Percentiles rank a stretch among this genome's conserved stretches.
These are phyloP conservation scores for Drosophila neutralis DNA, from an alignment of 2,888 invertebrate genomes.

Conservation along the genomic window DNA sequence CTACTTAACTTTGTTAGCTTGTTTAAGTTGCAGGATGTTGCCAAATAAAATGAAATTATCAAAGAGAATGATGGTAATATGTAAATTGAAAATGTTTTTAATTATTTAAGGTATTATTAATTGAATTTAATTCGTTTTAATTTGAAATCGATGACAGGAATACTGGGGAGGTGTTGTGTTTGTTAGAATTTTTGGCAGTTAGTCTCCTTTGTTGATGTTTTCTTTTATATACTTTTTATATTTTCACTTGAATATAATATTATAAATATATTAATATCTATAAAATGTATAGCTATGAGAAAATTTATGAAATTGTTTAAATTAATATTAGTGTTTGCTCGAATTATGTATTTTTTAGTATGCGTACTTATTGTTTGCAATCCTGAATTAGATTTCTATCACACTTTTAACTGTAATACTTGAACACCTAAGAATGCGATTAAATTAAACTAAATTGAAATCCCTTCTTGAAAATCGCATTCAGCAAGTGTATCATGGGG, in stretches of 20 bases:
- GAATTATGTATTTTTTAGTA: background rate
- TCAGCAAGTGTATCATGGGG: constrained; percentile 32
- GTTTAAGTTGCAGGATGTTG: background rate
- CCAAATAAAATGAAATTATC: background rate
- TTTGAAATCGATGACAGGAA: background rate
- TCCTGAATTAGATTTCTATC: background rate
- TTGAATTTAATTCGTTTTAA: background rate
- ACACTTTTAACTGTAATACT: background rate
- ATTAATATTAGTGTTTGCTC: background rate
- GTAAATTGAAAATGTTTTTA: background rate
- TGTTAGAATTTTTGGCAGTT: no score
- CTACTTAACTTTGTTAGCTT: background rate
- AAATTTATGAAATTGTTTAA: no score
- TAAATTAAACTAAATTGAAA: background rate
- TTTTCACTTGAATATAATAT: background rate
- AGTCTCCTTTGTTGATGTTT: no score
- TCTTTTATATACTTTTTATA: background rate
- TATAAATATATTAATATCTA: background rate
- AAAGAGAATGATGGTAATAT: background rate
- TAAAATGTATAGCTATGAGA: background rate
- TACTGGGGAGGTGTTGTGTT: no score
- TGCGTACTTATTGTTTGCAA: background rate
- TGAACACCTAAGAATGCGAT: background rate
- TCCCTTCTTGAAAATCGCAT: background rate
- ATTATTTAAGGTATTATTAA: background rate